A percentile compares a stretch with the other conserved stretches of the same genome.
Conservation (phyloP, 2,113 vertebrate species). For the Oophaga pumilio region DNA sequence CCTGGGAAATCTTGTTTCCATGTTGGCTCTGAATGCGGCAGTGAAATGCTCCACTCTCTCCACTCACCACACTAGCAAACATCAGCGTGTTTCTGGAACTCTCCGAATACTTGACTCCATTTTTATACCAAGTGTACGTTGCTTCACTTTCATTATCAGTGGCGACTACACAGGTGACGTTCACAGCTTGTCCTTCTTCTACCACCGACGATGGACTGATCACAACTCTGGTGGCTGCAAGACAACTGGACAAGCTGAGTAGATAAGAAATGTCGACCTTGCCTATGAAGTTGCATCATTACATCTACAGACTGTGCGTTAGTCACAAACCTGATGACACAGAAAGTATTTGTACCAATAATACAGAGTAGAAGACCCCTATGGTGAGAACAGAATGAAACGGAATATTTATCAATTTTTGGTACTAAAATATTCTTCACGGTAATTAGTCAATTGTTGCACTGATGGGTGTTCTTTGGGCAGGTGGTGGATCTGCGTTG, state of each 20-base stretch:
- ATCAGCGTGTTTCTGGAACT: not conserved
- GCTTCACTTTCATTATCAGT: not conserved
- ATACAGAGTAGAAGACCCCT: too few relatives aligned
- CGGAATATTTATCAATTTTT: too few relatives aligned
- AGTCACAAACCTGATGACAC: too few relatives aligned
- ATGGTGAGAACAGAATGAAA: too few relatives aligned
- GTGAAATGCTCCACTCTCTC: conserved; percentile 26
- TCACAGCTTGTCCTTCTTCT: conserved; percentile 36
- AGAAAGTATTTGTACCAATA: too few relatives aligned
- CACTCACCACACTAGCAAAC: not conserved
- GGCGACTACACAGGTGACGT: conserved; percentile 23
- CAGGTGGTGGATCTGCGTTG: too few relatives aligned
- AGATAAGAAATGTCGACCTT: not conserved
- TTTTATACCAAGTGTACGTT: conserved; percentile 44
- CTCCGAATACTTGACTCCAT: not conserved
- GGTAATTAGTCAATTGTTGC: too few relatives aligned
- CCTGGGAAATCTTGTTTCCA: conserved; percentile 3
- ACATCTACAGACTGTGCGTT: too few relatives aligned
- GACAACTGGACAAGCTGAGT: not conserved
- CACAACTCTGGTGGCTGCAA: conserved; percentile 29
- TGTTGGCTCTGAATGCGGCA: conserved; percentile 12
- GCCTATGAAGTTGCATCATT: not conserved
- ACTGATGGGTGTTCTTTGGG: too few relatives aligned
- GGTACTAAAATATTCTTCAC: too few relatives aligned
- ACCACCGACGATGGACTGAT: conserved; percentile 31